A percentile compares a stretch with the other conserved stretches of the same genome.
These are phyloP conservation scores for Zeuzera pyrina DNA, from an alignment of 2,888 invertebrate species.

Conservation along the genomic window DNA sequence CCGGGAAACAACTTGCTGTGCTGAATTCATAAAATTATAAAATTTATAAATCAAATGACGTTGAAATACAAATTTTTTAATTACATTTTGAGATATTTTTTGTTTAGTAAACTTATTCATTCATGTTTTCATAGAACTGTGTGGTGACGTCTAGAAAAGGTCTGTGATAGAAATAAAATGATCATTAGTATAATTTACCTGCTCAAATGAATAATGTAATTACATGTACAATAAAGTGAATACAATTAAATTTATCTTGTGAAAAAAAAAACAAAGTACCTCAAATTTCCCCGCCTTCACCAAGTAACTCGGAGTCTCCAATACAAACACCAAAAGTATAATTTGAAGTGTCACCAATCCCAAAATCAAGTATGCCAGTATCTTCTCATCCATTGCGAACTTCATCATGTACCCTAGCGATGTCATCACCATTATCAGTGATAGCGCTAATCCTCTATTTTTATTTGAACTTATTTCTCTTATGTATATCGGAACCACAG, in stretches of 20 bases:
- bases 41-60: no score
- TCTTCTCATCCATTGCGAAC: conserved; percentile 28
- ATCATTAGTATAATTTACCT: no score
- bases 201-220: no score
- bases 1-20: no score
- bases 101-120: no score
- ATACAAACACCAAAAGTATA: conserved; percentile 29
- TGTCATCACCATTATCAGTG: conserved; percentile 35
- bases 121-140: no score
- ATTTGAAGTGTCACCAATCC: conserved; percentile 38
- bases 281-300: conserved; percentile 39
- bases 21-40: no score
- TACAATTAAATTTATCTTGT: neutral
- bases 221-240: no score
- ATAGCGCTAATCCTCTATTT: conserved; percentile 28
- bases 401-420: conserved; percentile 40
- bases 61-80: no score
- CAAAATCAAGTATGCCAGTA: conserved; percentile 36
- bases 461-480: conserved; percentile 32
- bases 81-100: no score
- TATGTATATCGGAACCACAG: conserved; percentile 42
- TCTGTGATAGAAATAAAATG: no score
- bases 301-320: conserved; percentile 47
- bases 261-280: conserved; percentile 23
- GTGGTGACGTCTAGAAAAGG: no score